These are phyloP conservation scores for Rattus rattus DNA, from an alignment of 2,113 vertebrate genomes.

Conservation along the genomic window DNA sequence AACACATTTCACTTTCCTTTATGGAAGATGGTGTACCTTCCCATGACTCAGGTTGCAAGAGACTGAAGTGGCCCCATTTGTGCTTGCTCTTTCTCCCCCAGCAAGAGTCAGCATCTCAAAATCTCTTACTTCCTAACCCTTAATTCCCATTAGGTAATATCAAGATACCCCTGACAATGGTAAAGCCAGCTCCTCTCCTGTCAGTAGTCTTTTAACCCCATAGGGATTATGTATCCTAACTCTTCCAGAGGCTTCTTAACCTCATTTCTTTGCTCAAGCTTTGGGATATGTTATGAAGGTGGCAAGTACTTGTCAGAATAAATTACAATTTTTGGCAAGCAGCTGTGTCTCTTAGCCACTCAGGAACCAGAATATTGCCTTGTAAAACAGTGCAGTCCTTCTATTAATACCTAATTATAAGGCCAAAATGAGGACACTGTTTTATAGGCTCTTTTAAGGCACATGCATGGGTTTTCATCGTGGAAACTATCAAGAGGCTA, in stretches of 20 bases:
- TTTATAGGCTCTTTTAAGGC: conserved; percentile 82
- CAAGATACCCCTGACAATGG: neutral
- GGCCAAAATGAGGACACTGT: conserved; percentile 73
- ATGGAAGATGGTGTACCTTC: conserved; percentile 52
- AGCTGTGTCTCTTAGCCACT: conserved; percentile 61
- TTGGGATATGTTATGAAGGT: neutral
- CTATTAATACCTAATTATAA: conserved; percentile 83
- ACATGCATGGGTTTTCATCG: conserved; percentile 75
- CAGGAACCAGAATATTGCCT: conserved; percentile 71
- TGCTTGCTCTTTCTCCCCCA: neutral
- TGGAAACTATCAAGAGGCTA: conserved; percentile 71
- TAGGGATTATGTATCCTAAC: conserved; percentile 32
- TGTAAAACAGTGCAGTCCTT: conserved; percentile 73
- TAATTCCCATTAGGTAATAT: neutral
- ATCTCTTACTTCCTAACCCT: neutral
- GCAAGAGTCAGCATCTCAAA: neutral
- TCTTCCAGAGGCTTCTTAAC: conserved; percentile 23
- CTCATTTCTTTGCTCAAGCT: conserved; percentile 46
- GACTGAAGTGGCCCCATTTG: neutral
- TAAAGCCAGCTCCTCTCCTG: neutral
- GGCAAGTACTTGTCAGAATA: conserved; percentile 65
- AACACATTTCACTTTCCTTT: conserved; percentile 71
- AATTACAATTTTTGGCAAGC: conserved; percentile 65
- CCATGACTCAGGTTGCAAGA: neutral
- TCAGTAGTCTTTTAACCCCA: neutral